Conservation (phyloP, 2,113 vertebrate species). For the Pachycephala philippinensis region DNA sequence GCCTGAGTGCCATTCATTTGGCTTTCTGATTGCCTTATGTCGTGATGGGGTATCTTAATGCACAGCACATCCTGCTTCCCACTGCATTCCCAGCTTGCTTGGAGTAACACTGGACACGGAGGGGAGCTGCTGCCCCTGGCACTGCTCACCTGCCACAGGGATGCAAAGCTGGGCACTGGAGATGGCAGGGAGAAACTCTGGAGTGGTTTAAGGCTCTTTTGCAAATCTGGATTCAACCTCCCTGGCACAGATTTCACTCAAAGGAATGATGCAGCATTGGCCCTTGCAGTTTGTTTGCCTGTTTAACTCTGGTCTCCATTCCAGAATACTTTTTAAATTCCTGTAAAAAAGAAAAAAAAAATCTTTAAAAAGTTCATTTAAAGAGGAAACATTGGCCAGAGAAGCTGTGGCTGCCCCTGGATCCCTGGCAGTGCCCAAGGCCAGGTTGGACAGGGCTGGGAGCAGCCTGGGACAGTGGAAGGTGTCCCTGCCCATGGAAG, state of each 20-base stretch:
- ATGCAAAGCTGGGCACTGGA: background rate
- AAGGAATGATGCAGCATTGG: background rate
- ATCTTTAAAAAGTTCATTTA: background rate
- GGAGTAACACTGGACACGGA: background rate
- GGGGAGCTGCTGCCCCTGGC: rapidly evolving
- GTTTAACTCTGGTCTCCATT: background rate
- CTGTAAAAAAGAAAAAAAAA: background rate
- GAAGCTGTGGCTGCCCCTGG: background rate
- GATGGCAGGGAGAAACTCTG: background rate
- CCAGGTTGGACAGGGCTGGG: rapidly evolving
- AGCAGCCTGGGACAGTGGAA: background rate
- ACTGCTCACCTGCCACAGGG: background rate
- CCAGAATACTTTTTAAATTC: background rate
- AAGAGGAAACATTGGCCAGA: background rate
- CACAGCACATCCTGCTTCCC: background rate
- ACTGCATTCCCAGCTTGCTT: background rate
- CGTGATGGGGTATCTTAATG: background rate
- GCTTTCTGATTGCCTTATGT: background rate
- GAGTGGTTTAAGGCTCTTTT: background rate
- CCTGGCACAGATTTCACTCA: background rate
- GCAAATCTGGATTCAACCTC: background rate
- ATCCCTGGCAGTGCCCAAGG: background rate
- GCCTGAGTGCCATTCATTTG: background rate
- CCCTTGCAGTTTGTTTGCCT: background rate
- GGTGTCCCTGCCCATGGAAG: background rate